These are phyloP conservation scores for Pogonognathellus flavescens DNA, from an alignment of 1,140 invertebrate species.

Conservation along the genomic window DNA sequence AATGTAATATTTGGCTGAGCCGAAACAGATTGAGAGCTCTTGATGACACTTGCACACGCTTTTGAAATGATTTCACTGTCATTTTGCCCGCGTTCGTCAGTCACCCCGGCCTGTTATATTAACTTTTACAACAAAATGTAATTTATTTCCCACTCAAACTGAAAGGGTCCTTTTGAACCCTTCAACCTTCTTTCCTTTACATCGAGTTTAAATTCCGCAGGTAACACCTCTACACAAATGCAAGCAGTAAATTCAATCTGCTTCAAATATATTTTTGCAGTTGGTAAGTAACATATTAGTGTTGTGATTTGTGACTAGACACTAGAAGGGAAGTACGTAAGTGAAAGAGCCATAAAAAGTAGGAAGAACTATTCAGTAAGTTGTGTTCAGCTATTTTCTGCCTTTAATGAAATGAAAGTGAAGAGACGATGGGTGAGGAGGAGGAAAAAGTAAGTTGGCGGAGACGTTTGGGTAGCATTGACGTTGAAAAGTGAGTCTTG, in stretches of 20 bases:
- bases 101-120: background rate
- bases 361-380: too few species aligned
- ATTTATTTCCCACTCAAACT: conserved; percentile 1
- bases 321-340: too few species aligned
- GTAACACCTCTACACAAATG: background rate
- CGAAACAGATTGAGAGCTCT: conserved; percentile 46
- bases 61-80: background rate
- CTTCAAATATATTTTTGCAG: too few species aligned
- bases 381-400: too few species aligned
- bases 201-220: background rate
- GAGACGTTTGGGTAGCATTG: background rate
- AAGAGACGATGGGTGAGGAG: background rate
- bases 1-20: background rate
- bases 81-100: background rate
- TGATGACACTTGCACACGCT: conserved; percentile 58
- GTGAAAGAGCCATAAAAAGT: too few species aligned
- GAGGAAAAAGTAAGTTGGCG: too few species aligned
- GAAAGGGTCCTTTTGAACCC: background rate
- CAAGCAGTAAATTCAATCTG: too few species aligned
- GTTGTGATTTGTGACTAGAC: too few species aligned
- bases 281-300: too few species aligned
- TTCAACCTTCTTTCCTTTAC: background rate
- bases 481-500: conserved; percentile 1
- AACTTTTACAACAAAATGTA: conserved; percentile 9
- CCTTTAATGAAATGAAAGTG: background rate